These are phyloP conservation scores for Eupeodes latifasciatus DNA, from an alignment of 2,888 invertebrate genomes.

Conservation along the genomic window DNA sequence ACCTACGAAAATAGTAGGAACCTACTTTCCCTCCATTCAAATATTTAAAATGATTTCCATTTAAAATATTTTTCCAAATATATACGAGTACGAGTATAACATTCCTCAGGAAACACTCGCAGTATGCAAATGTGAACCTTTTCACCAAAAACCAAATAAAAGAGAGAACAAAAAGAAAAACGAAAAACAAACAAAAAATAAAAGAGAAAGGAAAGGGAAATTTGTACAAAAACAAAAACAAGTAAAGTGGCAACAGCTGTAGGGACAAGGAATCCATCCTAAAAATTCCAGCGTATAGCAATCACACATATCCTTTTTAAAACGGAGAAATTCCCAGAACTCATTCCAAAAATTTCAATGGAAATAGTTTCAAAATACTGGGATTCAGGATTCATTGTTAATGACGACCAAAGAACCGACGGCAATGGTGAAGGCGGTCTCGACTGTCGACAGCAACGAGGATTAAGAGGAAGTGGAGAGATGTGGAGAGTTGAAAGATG, in stretches of 20 bases:
- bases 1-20: background rate
- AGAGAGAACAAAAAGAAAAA: background rate
- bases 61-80: constrained; percentile 52
- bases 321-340: constrained; percentile 53
- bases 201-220: constrained; percentile 27
- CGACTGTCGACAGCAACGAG: too few relatives aligned
- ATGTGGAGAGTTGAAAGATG: constrained; percentile 14
- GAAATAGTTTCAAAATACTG: constrained; percentile 69
- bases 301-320: constrained; percentile 53
- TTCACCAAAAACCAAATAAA: constrained; percentile 3
- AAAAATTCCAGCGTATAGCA: constrained; percentile 60
- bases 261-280: constrained; percentile 69
- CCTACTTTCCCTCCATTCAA: constrained; percentile 4
- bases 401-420: constrained; percentile 15
- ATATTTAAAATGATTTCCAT: constrained; percentile 54
- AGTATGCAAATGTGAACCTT: constrained; percentile 45
- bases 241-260: constrained; percentile 59
- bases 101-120: constrained; percentile 20
- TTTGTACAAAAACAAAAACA: constrained; percentile 49
- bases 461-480: background rate
- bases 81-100: background rate
- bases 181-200: background rate
- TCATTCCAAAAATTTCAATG: constrained; percentile 64
- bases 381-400: constrained; percentile 26
- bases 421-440: background rate